These are phyloP conservation scores for Nomada ruficornis DNA, from an alignment of 2,888 invertebrate genomes.

Conservation along the genomic window DNA sequence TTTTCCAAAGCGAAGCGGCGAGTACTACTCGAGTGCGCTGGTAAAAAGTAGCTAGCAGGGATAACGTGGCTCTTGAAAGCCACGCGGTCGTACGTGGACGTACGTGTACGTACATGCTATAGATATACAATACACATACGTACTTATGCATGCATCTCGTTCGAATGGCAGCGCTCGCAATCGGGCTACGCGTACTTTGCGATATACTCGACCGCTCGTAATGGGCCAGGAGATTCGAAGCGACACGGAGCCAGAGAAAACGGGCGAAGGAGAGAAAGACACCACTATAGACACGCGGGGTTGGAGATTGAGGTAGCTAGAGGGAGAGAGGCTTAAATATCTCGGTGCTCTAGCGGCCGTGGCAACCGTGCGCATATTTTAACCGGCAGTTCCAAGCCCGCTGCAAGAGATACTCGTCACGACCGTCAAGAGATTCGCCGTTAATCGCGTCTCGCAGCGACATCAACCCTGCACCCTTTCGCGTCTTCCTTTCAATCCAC, in stretches of 20 bases:
- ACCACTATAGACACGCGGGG: background rate
- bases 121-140: constrained; percentile 5
- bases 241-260: constrained; percentile 37
- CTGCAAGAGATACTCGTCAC: background rate
- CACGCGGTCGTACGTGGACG: no score
- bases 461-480: background rate
- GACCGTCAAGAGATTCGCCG: constrained; percentile 19
- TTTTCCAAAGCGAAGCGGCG: constrained; percentile 2
- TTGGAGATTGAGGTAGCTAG: background rate
- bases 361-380: constrained; percentile 58
- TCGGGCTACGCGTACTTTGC: constrained; percentile 54
- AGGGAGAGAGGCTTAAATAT: constrained; percentile 44
- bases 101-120: no score
- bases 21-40: background rate
- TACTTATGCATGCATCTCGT: constrained; percentile 31
- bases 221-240: constrained; percentile 46
- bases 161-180: constrained; percentile 50
- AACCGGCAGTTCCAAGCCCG: constrained; percentile 60
- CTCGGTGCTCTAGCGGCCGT: constrained; percentile 43
- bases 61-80: constrained; percentile 51
- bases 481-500: background rate
- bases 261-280: constrained; percentile 32
- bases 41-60: constrained; percentile 26
- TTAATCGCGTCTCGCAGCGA: constrained; percentile 15
- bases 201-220: constrained; percentile 59